Evolutionary conservation across 2,888 invertebrate genomes (phyloP), one percentile per base, ranked within the genome.

Genomic region (Napeogenes inachia): DNA sequence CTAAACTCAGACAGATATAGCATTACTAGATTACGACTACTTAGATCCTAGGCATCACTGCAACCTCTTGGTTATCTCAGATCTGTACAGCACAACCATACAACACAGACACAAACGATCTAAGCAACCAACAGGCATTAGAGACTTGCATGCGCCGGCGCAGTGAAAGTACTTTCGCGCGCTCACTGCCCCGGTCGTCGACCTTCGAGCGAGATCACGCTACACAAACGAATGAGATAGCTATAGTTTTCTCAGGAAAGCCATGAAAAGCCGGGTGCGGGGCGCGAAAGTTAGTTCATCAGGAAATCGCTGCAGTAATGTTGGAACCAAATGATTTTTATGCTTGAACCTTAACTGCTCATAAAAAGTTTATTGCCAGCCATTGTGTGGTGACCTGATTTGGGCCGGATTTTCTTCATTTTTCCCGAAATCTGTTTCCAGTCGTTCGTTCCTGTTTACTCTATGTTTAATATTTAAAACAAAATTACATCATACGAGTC

Each of bases 81-180:
- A 78, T 76, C 77, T 69, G 64, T 70, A 71, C 76, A 71, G 75
- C 21, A 83, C 78, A 72, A 68, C 73, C 71, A 70, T 74, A 75
- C 72, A 72, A 74, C 72, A 66, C 70, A 71, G 80, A 85, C 85
- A 82, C 75, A 79, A 85, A 85, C 81, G 76, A 73, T 75, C 73
- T 68, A 82, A 79, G 73, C 72, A 69, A 70, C 75, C 67, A 76
- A 74, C 80, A 71, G 70, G 73, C 76, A 75, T 75, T 80, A 78
- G 80, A 80, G 83, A 84, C 83, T 86, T 73, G 81, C 80, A 75
- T 82, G 85, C 87, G 85, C 82, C 74, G 68, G 82, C 87, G 84
- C 87, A 89, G 89, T 87, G 89, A 90, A 89, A 89, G 89, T 89
- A 85, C 89, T 89, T 90, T 89, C 89, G 86, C 87, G 88, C 84